Percentiles rank a stretch among this genome's conserved stretches.
phyloP scores from a whole-genome alignment of 2,888 invertebrate species.

The Acrocera orbiculus region DNA sequence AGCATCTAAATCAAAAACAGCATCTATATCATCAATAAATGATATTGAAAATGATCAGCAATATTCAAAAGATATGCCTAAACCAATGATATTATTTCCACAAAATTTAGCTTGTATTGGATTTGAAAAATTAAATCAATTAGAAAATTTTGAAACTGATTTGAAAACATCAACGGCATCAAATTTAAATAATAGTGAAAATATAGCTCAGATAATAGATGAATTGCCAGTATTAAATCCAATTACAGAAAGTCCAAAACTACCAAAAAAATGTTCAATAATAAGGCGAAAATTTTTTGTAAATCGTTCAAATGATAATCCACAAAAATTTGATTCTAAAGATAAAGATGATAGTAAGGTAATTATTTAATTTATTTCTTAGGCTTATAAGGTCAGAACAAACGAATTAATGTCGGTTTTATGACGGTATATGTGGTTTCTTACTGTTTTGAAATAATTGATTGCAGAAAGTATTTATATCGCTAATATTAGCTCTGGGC shows the following conservation, averaged over 20 bases:
- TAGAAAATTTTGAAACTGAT: neutral
- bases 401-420: too few species aligned
- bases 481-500: too few species aligned
- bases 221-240: too few species aligned
- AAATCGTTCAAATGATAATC: constrained; percentile 1
- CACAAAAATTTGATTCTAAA: too few species aligned
- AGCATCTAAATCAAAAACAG: constrained; percentile 13
- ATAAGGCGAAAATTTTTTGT: constrained; percentile 1
- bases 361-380: too few species aligned
- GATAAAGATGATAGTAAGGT: too few species aligned
- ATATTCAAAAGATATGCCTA: constrained; percentile 20
- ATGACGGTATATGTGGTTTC: too few species aligned
- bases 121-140: constrained; percentile 23
- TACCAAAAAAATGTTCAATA: too few species aligned
- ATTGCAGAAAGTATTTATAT: too few species aligned
- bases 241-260: too few species aligned
- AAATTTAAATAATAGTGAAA: neutral
- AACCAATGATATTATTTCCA: constrained; percentile 29
- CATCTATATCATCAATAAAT: constrained; percentile 10
- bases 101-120: constrained; percentile 27
- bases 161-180: neutral
- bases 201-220: neutral
- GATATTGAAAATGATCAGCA: neutral
- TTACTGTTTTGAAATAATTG: too few species aligned
- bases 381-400: too few species aligned